A percentile compares a stretch with the other conserved stretches of the same genome.
phyloP scores from a whole-genome alignment of 2,888 invertebrate genomes.

The Aleiodes leptofemur region DNA sequence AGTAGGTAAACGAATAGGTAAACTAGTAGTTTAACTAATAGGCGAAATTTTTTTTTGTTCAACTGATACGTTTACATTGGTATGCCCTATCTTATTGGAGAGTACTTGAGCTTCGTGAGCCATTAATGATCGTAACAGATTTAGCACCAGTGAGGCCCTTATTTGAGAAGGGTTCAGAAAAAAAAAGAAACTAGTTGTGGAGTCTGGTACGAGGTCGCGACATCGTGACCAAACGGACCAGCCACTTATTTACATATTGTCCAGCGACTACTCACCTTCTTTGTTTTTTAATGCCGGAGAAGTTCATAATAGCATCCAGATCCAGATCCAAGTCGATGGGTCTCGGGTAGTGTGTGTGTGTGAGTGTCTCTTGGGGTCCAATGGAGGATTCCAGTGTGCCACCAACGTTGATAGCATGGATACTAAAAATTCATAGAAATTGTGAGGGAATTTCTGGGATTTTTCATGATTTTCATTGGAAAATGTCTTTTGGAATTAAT shows the following conservation, averaged over 20 bases:
- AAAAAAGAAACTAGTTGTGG: conserved; percentile 10
- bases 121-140: conserved; percentile 68
- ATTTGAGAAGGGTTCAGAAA: conserved; percentile 54
- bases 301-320: conserved; percentile 68
- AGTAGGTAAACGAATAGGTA: too few species aligned
- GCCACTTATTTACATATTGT: conserved; percentile 75
- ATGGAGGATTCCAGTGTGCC: conserved; percentile 60
- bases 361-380: conserved; percentile 44
- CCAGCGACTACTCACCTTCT: conserved; percentile 63
- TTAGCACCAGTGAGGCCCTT: conserved; percentile 62
- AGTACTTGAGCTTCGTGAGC: conserved; percentile 56
- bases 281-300: conserved; percentile 72
- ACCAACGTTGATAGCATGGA: conserved; percentile 72
- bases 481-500: too few species aligned
- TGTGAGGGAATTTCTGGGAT: too few species aligned
- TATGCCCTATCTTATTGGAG: conserved; percentile 8
- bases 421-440: too few species aligned
- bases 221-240: conserved; percentile 74
- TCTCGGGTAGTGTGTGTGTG: background rate
- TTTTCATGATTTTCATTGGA: too few species aligned
- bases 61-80: too few species aligned
- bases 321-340: conserved; percentile 49
- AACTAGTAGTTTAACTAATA: too few species aligned
- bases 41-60: too few species aligned
- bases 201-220: conserved; percentile 72